Base-by-base conservation (phyloP, 2,888 invertebrate species). In the Drosophila anceps region DNA sequence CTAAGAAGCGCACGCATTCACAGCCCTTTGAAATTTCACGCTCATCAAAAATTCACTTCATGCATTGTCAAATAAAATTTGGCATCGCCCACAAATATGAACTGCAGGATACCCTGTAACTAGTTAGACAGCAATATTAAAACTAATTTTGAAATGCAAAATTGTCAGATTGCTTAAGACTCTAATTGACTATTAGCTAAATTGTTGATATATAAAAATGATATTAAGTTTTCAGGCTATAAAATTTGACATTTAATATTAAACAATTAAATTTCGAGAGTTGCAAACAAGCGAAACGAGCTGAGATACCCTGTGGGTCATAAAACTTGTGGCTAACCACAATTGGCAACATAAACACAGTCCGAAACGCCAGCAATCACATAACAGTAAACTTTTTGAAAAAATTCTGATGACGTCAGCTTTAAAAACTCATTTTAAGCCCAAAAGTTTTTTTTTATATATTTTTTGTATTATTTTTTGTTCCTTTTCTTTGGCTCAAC, bases 371-470 rank as follows among this genome's bases (percentile, higher is more conserved):
- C 68, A 79, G 43, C 72, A 69, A 78, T 69, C 86, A 59, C 63
- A 80, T 81, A 83, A 87, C 84, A 77, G 84, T 84, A 82, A 84
- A 74, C 59, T 55, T 53, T 69, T 61, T 58, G 8, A 50, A 66
- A 67, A 78, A 76, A 79, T 71, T 87, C 73, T 82, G 88, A 87
- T 84, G 88, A 84, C 88, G 88, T 85, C 84, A 84, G 73, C 79
- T 65, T 46, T 64, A 58, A 76, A 68, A 79, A 64, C 39, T 41
- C 50, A 74, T 78, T 78, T 78, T 59, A 69, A 78, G 55, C 68
- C 57, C 69, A 51, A 82, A 69, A 64, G 69, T 66, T 68, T 50
- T 27, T 46, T 46, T 46, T 48, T 29, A 29, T 48, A 27, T 27
- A 68, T 37, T 53, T 33, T 8, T 51, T 35, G n/a, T n/a, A n/a